Conservation (phyloP, 2,888 invertebrate genomes). For the Periphyllus acericola region DNA sequence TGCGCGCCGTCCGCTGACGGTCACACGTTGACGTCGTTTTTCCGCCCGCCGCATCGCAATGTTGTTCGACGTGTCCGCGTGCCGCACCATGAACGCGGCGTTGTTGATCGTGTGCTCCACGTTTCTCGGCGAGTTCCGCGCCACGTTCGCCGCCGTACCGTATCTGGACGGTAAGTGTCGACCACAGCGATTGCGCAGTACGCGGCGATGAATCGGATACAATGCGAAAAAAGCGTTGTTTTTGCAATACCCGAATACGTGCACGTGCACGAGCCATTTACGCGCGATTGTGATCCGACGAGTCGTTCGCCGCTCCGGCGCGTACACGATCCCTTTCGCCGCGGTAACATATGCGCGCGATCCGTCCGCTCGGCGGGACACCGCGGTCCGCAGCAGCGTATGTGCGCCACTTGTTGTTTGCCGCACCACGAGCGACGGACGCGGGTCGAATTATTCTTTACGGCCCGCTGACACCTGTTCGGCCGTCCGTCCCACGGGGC, state of each 20-base stretch:
- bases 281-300: no score
- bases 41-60: background rate
- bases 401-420: background rate
- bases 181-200: no score
- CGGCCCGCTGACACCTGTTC: background rate
- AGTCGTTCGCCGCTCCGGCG: no score
- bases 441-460: background rate
- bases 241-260: background rate
- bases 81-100: slow-evolving; percentile 14
- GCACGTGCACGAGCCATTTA: no score
- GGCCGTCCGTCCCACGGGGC: background rate
- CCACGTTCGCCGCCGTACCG: background rate
- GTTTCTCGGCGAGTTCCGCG: background rate
- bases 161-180: slow-evolving; percentile 41
- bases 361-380: no score
- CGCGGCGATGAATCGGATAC: background rate
- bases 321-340: no score
- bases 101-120: slow-evolving; percentile 23
- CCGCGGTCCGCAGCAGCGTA: background rate
- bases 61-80: background rate
- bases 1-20: slow-evolving; percentile 54
- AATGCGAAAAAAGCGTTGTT: background rate
- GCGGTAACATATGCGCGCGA: no score
- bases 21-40: slow-evolving; percentile 7
- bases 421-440: background rate